Conservation (phyloP, 2,888 invertebrate genomes). For the Xiphydria camelus region DNA sequence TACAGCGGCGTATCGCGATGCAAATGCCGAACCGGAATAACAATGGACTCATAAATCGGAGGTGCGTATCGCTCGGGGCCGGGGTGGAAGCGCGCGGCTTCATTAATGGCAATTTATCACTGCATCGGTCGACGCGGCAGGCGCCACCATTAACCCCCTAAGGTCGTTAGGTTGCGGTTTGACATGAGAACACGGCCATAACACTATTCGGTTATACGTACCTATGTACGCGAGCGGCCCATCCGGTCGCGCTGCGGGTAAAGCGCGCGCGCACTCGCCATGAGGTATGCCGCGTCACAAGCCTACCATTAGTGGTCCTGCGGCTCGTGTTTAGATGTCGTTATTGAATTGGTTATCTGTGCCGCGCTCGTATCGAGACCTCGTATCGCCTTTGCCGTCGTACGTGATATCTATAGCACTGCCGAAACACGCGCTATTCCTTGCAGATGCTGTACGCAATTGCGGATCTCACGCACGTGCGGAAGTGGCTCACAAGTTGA, state of each 20-base stretch:
- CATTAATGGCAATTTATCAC: conserved; percentile 52
- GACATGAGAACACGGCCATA: conserved; percentile 53
- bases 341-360: conserved; percentile 42
- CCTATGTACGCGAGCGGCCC: not conserved
- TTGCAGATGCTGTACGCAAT: too few relatives aligned
- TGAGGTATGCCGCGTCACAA: conserved; percentile 25
- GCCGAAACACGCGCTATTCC: too few relatives aligned
- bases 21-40: conserved; percentile 27
- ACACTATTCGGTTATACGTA: conserved; percentile 46
- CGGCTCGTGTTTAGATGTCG: conserved; percentile 39
- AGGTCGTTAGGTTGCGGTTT: conserved; percentile 55
- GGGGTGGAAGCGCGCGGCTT: conserved; percentile 35
- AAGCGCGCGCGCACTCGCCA: not conserved
- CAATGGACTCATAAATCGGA: conserved; percentile 31
- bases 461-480: too few relatives aligned
- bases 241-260: not conserved
- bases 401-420: too few relatives aligned
- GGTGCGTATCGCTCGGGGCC: conserved; percentile 20
- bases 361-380: too few relatives aligned
- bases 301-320: conserved; percentile 41
- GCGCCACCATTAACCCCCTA: conserved; percentile 46
- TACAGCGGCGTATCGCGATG: conserved; percentile 23
- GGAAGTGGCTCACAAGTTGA: too few relatives aligned
- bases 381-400: too few relatives aligned
- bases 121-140: conserved; percentile 30